These are phyloP conservation scores for Oconnorella tubifera DNA, from an alignment of 2,888 invertebrate species.

Conservation along the genomic window DNA sequence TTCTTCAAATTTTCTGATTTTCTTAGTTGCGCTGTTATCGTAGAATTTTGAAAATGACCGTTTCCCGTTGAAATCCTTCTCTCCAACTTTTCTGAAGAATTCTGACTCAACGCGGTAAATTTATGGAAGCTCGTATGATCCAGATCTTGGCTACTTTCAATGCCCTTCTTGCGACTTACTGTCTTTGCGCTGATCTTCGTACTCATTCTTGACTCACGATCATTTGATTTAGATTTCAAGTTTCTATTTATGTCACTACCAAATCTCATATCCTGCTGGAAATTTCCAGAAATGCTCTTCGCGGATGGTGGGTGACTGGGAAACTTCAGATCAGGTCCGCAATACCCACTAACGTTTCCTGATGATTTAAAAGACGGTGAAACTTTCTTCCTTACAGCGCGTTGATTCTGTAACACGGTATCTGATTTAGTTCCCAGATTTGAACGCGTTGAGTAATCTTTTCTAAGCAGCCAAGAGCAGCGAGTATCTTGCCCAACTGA, in stretches of 20 bases:
- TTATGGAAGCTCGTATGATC: not conserved
- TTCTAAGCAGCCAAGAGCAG: not conserved
- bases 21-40: no score
- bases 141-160: not conserved
- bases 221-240: not conserved
- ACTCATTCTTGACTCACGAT: not conserved
- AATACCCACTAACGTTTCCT: not conserved
- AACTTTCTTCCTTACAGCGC: not conserved
- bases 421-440: conserved; percentile 5
- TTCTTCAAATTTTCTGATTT: no score
- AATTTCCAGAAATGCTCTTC: not conserved
- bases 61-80: not conserved
- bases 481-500: no score
- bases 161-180: not conserved
- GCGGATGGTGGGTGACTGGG: not conserved
- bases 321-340: not conserved
- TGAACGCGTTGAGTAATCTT: no score
- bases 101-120: not conserved
- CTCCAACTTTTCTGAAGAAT: conserved; percentile 1
- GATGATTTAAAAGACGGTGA: not conserved
- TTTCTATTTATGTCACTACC: not conserved
- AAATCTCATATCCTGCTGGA: not conserved
- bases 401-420: conserved; percentile 4
- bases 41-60: no score
- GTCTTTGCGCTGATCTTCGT: not conserved